These are phyloP conservation scores for Myathropa florea DNA, from an alignment of 2,888 invertebrate species.

Conservation along the genomic window DNA sequence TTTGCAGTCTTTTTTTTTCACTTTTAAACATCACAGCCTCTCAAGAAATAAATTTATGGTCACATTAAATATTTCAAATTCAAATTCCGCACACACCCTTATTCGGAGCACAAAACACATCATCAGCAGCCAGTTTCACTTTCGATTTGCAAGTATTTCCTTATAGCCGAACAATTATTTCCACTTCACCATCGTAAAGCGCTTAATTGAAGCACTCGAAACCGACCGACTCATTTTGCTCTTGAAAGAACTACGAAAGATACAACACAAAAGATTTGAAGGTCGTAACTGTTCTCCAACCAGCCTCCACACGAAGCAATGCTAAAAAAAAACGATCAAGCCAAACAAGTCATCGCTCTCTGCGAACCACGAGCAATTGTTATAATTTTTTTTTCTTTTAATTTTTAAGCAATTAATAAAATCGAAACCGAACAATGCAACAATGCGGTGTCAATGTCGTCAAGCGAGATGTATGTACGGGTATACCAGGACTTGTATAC, in stretches of 20 bases:
- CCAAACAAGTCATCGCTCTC: constrained; percentile 50
- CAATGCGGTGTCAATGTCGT: constrained; percentile 5
- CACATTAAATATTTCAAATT: no score
- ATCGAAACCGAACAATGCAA: constrained; percentile 43
- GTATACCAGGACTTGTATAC: not conserved
- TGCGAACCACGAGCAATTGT: constrained; percentile 1
- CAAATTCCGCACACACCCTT: not conserved
- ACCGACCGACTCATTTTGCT: not conserved
- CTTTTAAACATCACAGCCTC: no score
- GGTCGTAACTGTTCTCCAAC: constrained; percentile 1
- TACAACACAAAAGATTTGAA: not conserved
- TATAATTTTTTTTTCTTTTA: not conserved
- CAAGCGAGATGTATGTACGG: not conserved
- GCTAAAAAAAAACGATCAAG: no score
- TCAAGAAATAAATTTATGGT: no score
- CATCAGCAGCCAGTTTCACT: not conserved
- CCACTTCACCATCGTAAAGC: not conserved
- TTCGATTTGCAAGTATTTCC: not conserved
- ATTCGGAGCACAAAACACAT: not conserved
- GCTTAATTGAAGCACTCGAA: not conserved
- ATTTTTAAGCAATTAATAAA: not conserved
- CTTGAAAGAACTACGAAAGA: not conserved
- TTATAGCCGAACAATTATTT: not conserved
- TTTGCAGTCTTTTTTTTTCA: no score
- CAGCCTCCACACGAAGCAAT: constrained; percentile 14